phyloP scores from a whole-genome alignment of 2,797 vertebrate species.

The Coranthus polyacanthus region DNA sequence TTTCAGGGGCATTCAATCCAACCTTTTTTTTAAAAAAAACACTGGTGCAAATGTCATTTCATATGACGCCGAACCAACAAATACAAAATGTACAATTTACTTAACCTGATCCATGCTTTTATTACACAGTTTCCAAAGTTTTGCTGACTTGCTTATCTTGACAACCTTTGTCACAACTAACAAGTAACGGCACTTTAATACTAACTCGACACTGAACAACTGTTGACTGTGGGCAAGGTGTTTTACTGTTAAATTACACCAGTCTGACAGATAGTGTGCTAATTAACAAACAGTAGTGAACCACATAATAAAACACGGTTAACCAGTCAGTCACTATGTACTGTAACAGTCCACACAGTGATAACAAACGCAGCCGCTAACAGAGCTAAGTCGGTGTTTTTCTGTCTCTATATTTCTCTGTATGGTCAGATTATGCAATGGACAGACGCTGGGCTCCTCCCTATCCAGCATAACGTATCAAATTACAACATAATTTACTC shows the following conservation, averaged over 20 bases:
- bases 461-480: slow-evolving; percentile 54
- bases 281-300: slow-evolving; percentile 4
- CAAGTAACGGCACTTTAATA: neutral
- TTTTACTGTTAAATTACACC: neutral
- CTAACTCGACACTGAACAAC: no score
- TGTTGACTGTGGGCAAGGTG: neutral
- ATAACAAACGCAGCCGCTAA: neutral
- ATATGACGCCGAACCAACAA: no score
- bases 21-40: no score
- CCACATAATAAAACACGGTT: neutral
- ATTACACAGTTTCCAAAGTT: no score
- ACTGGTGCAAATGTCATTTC: no score
- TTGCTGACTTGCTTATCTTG: no score
- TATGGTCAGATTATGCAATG: slow-evolving; percentile 65
- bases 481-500: slow-evolving; percentile 65
- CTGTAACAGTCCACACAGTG: neutral
- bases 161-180: no score
- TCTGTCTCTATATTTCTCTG: neutral
- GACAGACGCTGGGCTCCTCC: slow-evolving; percentile 56
- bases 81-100: no score
- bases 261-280: neutral
- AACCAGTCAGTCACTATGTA: neutral
- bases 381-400: neutral
- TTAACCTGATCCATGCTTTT: no score
- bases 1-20: no score